phyloP scores from a whole-genome alignment of 2,797 vertebrate genomes.

The Coilia nasus region DNA sequence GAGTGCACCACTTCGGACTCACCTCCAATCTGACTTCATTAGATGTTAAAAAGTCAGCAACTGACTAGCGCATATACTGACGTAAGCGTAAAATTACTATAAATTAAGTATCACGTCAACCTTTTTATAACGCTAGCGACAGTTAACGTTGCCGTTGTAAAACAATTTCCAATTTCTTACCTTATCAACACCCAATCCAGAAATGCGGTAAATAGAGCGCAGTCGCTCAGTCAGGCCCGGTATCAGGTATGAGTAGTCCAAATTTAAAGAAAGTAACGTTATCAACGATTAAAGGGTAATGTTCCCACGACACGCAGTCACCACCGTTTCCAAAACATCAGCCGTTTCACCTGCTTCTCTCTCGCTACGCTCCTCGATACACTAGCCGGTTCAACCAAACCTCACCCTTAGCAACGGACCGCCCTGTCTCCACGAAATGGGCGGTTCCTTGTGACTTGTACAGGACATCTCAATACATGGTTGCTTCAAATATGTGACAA shows the following conservation, averaged over 20 bases:
- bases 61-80: neutral
- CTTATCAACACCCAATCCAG: constrained; percentile 65
- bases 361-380: constrained; percentile 26
- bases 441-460: neutral
- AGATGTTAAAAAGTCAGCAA: neutral
- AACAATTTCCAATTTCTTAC: constrained; percentile 50
- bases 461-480: neutral
- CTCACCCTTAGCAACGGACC: constrained; percentile 78
- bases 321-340: constrained; percentile 55
- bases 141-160: neutral
- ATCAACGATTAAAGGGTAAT: neutral
- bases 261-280: constrained; percentile 67
- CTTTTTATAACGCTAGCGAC: neutral
- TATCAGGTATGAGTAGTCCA: constrained; percentile 63
- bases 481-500: constrained; percentile 17
- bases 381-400: constrained; percentile 50
- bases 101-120: neutral
- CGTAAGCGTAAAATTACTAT: neutral
- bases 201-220: constrained; percentile 44
- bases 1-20: neutral
- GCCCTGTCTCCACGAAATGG: constrained; percentile 65
- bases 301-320: constrained; percentile 16
- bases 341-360: constrained; percentile 42
- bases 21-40: neutral
- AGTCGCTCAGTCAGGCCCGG: constrained; percentile 54